These are phyloP conservation scores for Sinocyclocheilus maitianheensis DNA, from an alignment of 2,113 vertebrate genomes.

Conservation along the genomic window DNA sequence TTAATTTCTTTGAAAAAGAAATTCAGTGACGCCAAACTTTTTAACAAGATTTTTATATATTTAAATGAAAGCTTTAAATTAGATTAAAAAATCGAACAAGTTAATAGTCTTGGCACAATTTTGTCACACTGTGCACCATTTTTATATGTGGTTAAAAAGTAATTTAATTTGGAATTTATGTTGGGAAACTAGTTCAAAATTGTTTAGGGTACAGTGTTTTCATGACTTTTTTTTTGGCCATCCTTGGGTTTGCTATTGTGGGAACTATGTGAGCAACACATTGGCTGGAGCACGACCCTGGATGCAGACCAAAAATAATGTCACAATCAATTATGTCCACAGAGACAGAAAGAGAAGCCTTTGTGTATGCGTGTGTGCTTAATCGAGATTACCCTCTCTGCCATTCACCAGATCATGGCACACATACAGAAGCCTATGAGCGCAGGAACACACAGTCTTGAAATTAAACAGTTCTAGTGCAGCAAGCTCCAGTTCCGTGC, in stretches of 20 bases:
- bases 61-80: not conserved
- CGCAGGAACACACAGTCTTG: conserved; percentile 11
- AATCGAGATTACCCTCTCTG: conserved; percentile 34
- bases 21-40: not conserved
- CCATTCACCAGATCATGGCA: conserved; percentile 49
- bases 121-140: not conserved
- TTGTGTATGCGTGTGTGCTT: conserved; percentile 43
- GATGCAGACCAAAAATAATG: conserved; percentile 43
- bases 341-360: conserved; percentile 42
- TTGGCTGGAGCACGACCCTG: conserved; percentile 29
- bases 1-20: too few relatives aligned
- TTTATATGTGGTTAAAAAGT: not conserved
- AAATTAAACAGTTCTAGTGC: not conserved
- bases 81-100: not conserved
- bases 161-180: not conserved
- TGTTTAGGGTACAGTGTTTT: not conserved
- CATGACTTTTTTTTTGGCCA: not conserved
- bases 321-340: conserved; percentile 46
- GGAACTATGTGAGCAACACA: conserved; percentile 18
- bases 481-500: not conserved
- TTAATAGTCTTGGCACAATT: not conserved
- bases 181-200: not conserved
- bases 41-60: not conserved
- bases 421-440: not conserved
- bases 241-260: not conserved